phyloP scores from a whole-genome alignment of 1,140 invertebrate species.

The Drosophila lacteicornis region DNA sequence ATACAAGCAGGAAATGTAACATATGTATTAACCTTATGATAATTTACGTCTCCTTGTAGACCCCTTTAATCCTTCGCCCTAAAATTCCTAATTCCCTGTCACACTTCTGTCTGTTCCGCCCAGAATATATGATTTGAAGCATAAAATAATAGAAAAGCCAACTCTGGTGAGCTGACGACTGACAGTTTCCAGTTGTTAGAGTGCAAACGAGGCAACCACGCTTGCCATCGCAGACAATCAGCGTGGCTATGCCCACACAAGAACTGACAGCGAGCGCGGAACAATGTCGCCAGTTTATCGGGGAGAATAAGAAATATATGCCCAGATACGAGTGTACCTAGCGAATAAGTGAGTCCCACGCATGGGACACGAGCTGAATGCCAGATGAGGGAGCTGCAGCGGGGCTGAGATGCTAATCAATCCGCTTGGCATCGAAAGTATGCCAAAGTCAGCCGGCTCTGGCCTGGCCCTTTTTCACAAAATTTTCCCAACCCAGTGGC shows the following conservation, averaged over 20 bases:
- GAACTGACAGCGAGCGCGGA: conserved; percentile 40
- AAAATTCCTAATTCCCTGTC: conserved; percentile 27
- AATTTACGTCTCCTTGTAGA: neutral
- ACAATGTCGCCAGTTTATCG: conserved; percentile 74
- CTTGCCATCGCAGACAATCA: conserved; percentile 19
- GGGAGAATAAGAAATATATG: conserved; percentile 51
- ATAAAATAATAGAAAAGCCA: neutral
- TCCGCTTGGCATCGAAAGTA: conserved; percentile 66
- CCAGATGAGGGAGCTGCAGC: conserved; percentile 43
- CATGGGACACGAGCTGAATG: conserved; percentile 40
- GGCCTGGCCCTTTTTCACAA: conserved; percentile 44
- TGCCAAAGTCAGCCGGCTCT: conserved; percentile 70
- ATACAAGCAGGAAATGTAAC: neutral
- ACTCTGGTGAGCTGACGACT: conserved; percentile 26
- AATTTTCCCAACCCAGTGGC: conserved; percentile 45
- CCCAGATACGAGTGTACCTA: conserved; percentile 31
- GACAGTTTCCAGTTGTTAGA: conserved; percentile 72
- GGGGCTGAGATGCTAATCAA: conserved; percentile 57
- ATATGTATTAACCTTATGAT: neutral
- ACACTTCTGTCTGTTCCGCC: conserved; percentile 54
- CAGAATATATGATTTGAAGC: conserved; percentile 39
- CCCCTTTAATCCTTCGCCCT: neutral
- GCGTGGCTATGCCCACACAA: conserved; percentile 62
- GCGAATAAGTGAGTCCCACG: conserved; percentile 42
- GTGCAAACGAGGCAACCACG: conserved; percentile 74